Evolutionary conservation across 2,113 vertebrate species (phyloP), one percentile per base, ranked within the genome.

Genomic region (Ciconia boyciana): DNA sequence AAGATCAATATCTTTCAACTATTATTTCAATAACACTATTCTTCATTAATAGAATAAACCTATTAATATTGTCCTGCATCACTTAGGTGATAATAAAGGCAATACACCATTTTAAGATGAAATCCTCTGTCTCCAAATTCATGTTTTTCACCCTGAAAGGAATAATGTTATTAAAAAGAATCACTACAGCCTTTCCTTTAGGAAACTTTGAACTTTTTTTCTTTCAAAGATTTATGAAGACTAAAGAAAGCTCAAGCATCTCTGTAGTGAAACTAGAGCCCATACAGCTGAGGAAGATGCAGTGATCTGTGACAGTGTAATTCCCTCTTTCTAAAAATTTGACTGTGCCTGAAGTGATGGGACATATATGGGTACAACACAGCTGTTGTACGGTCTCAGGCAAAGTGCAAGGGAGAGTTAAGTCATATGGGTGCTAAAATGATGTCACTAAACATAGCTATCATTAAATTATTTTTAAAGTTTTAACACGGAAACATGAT

Each of bases 371-470:
- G 61, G 55, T 46, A 83, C 24, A 95, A 83, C 0, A 0, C 80
- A 96, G 83, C 86, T 92, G 75, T 84, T 89, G 52, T 43, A 55
- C 1, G 3, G 60, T 84, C 60, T 66, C 43, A 66, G 55, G 64
- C 83, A 89, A 75, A 93, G 20, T 24, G 19, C 72, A 93, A 95
- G 43, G 65, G 60, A 90, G n/a, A 90, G 20, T 76, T 79, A 82
- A 96, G 87, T 93, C 78, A 74, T 70, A 91, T 20, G 46, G 49
- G n/a, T 80, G 51, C 58, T 89, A 86, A 93, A 88, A 86, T 89
- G 88, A 94, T 95, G 88, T 95, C 88, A 97, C 80, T 96, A 92
- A 84, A 87, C 85, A 90, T 86, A 95, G 83, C 83, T 89, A 72
- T 91, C 76, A 65, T 90, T 91, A 93, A 90, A 80, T 76, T 95